Evolutionary conservation across 2,888 invertebrate genomes (phyloP), one percentile per base, ranked within the genome.

Genomic region (Apamea sordens): DNA sequence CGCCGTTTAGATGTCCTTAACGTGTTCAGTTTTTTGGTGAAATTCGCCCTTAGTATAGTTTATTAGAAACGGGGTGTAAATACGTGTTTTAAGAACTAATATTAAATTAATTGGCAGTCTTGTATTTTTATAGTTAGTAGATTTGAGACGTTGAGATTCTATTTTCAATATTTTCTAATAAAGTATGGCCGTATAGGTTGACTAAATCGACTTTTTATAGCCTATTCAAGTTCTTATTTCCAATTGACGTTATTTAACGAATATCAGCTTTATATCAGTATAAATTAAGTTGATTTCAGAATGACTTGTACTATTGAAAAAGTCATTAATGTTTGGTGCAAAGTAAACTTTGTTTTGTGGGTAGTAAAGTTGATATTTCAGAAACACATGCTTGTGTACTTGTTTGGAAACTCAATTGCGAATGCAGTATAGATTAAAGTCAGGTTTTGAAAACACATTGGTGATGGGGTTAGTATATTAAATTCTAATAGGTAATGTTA

Each of bases 111-210:
- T 65, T 64, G 18, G 18, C n/a, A 47, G 36, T 21, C 7, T 65
- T 50, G 1, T 47, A 47, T 36, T 21, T 28, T 41, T 0, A 36
- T 65, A 47, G 6, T n/a, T 41, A 28, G 10, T 15, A 24, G 15
- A 41, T 69, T 50, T 28, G 28, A 11, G 41, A 28, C 0, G 5
- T 44, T 36, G 18, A 75, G 73, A 72, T 72, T 59, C 56, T 7
- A 53, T 70, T 36, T 70, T 24, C 10, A 70, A 70, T 7, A 53
- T 70, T 53, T 70, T 24, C 10, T 53, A 70, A 70, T 24, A 15
- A 69, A 21, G 21, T 69, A 53, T 70, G 24, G 2, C 10, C 32
- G 24, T 53, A 21, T 53, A 24, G 10, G 7, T 53, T 53, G 24
- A 70, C 5, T 18, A 53, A 36, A 67, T 36, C 1, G 3, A 18